These are phyloP conservation scores for Danio choprae DNA, from an alignment of 2,797 vertebrate genomes.

Conservation along the genomic window DNA sequence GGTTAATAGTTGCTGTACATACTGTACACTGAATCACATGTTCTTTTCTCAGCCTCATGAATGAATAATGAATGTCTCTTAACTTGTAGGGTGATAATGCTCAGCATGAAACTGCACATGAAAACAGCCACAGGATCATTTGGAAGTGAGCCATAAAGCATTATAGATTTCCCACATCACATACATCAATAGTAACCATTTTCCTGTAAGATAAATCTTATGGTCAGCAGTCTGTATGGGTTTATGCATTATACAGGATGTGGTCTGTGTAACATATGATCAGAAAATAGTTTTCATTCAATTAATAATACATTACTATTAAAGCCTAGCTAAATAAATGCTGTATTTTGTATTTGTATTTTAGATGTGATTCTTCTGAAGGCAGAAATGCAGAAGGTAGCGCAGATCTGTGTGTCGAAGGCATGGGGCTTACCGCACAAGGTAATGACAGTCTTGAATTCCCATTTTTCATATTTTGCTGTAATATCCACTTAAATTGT, in stretches of 20 bases:
- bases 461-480: not conserved
- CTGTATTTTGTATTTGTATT: slow-evolving; percentile 6
- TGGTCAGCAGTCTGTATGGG: not conserved
- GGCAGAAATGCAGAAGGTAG: slow-evolving; percentile 10
- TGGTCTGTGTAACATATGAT: not conserved
- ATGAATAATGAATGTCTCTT: slow-evolving; percentile 43
- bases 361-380: slow-evolving; percentile 31
- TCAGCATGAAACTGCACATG: slow-evolving; percentile 43
- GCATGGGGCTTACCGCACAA: slow-evolving; percentile 69
- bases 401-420: slow-evolving; percentile 72
- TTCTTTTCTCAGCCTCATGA: slow-evolving; percentile 15
- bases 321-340: not conserved
- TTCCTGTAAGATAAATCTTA: slow-evolving; percentile 27
- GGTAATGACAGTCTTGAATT: slow-evolving; percentile 65
- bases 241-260: not conserved
- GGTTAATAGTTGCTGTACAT: too few species aligned
- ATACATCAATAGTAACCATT: slow-evolving; percentile 20
- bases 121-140: slow-evolving; percentile 36
- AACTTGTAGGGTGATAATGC: slow-evolving; percentile 44
- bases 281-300: not conserved
- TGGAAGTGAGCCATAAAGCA: slow-evolving; percentile 47
- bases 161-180: slow-evolving; percentile 39
- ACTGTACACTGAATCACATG: too few species aligned
- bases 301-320: not conserved
- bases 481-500: slow-evolving; percentile 3